Evolutionary conservation across 1,140 invertebrate genomes (phyloP).

Genomic region (Dryas iulia): DNA sequence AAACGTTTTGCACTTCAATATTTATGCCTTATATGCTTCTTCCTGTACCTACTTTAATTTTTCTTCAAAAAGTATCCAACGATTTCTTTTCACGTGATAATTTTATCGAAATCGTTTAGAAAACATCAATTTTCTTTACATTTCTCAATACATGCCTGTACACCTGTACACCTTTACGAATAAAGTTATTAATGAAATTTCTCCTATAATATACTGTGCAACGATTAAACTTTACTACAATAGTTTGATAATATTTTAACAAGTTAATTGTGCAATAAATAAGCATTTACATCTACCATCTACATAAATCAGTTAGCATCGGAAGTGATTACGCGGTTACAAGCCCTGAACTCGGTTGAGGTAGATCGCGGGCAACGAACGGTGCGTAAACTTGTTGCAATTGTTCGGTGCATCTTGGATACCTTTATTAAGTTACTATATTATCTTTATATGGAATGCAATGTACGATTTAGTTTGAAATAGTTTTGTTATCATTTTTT

Average conservation of each 20-base stretch:
- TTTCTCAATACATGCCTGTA: too few relatives aligned
- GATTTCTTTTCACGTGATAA: too few relatives aligned
- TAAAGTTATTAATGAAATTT: neutral
- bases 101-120: too few relatives aligned
- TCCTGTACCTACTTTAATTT: too few relatives aligned
- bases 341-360: slow-evolving; percentile 50
- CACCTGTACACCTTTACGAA: too few relatives aligned
- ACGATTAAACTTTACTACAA: neutral
- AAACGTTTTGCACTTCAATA: too few relatives aligned
- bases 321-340: slow-evolving; percentile 42
- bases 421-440: neutral
- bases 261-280: slow-evolving; percentile 30
- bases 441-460: too few relatives aligned
- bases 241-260: neutral
- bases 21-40: too few relatives aligned
- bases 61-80: too few relatives aligned
- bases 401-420: neutral
- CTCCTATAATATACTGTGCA: neutral
- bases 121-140: too few relatives aligned
- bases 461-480: neutral
- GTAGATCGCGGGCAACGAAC: slow-evolving; percentile 57
- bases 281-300: slow-evolving; percentile 25
- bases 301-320: slow-evolving; percentile 39
- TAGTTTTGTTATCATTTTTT: too few relatives aligned
- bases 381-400: slow-evolving; percentile 33